phyloP scores from a whole-genome alignment of 2,113 vertebrate species.

The Pyxicephalus adspersus region DNA sequence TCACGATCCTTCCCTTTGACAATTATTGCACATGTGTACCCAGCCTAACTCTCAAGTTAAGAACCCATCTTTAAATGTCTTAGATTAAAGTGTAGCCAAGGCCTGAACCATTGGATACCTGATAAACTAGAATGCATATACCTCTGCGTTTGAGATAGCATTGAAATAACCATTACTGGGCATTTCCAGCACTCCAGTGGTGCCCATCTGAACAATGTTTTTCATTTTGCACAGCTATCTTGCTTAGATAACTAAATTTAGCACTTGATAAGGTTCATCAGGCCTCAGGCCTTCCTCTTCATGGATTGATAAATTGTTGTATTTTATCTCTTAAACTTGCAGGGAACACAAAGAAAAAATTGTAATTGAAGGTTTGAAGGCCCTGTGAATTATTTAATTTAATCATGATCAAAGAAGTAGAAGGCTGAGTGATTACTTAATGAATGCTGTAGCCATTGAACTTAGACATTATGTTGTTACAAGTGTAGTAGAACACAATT shows the following conservation, averaged over 20 bases:
- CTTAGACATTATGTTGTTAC: neutral
- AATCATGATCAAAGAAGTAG: conserved; percentile 3
- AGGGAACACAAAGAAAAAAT: neutral
- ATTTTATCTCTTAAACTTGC: conserved; percentile 26
- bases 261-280: conserved; percentile 23
- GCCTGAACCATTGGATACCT: too few species aligned
- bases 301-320: conserved; percentile 31
- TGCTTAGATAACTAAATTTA: conserved; percentile 35
- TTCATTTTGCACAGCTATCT: neutral
- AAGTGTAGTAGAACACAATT: neutral
- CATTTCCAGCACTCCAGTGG: neutral
- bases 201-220: conserved; percentile 1
- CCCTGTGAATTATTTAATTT: conserved; percentile 30
- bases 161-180: neutral
- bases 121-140: too few species aligned
- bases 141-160: neutral
- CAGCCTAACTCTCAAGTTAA: too few species aligned
- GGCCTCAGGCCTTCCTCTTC: conserved; percentile 18
- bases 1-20: too few species aligned
- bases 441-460: conserved; percentile 3
- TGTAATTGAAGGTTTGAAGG: conserved; percentile 16
- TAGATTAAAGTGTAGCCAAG: too few species aligned
- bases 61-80: too few species aligned
- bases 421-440: conserved; percentile 31
- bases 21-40: too few species aligned